Evolutionary conservation across 2,797 vertebrate species (phyloP), one percentile per base, ranked within the genome.

Genomic region (Pelobates cultripes): DNA sequence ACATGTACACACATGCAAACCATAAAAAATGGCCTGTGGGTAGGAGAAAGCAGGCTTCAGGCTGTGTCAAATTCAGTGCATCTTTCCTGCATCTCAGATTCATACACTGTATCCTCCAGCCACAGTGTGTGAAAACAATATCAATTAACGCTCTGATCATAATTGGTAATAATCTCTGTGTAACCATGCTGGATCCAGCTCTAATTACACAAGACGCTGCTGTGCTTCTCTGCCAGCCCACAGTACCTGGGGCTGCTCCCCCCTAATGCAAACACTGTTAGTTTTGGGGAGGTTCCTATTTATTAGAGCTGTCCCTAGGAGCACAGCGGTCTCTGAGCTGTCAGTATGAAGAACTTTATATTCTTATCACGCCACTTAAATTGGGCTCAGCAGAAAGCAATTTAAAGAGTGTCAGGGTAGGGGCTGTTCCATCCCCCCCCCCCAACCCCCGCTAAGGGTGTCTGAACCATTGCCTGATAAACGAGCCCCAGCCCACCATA

Each of bases 331-430:
- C 86, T 86, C 86, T 4, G 80, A 85, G 84, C 86, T 87, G 86
- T 86, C 85, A 85, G 78, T 79, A 81, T 68, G 43, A 77, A 83
- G 85, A 80, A 78, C 81, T 87, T 83, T 86, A 80, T 75, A 87
- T 85, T 81, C 85, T 84, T 78, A 42, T 85, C 86, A 86, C 82
- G 84, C 82, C 53, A 84, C 41, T 83, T 85, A 85, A 83, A 81
- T 84, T 83, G 85, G 86, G 85, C 86, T 86, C 86, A 82, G 80
- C 86, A 84, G 82, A 86, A 85, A 87, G 82, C 85, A 84, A 86
- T 87, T 87, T 85, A 85, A 87, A 87, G 82, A 84, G 86, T 80
- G 80, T 85, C 84, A 81, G 85, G 85, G 85, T 82, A 83, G 84
- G 85, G 85, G 69, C 85, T 83, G 77, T 77, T 83, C 74, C 85